Evolutionary conservation across 2,888 invertebrate species (phyloP).

Genomic region (Athalia circularis): DNA sequence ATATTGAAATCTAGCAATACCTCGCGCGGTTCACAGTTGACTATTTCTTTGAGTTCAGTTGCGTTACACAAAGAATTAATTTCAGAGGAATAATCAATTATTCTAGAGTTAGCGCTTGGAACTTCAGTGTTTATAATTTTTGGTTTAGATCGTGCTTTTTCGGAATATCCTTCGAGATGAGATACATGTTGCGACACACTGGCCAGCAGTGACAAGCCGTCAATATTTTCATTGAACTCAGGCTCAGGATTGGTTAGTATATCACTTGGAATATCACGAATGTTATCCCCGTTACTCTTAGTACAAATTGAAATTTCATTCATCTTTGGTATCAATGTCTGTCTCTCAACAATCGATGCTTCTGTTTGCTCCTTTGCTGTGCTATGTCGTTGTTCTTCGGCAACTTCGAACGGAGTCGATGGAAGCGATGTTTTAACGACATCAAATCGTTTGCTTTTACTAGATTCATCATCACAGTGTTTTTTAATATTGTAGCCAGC

Average conservation of each 20-base stretch:
- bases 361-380: conserved; percentile 46
- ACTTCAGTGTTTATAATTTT: conserved; percentile 12
- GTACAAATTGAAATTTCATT: conserved; percentile 27
- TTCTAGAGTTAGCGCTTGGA: not conserved
- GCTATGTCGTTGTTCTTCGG: not conserved
- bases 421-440: not conserved
- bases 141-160: conserved; percentile 21
- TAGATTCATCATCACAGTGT: conserved; percentile 24
- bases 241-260: conserved; percentile 50
- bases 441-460: not conserved
- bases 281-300: conserved; percentile 14
- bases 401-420: not conserved
- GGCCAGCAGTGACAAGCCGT: conserved; percentile 68
- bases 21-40: not conserved
- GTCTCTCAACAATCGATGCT: conserved; percentile 48
- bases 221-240: conserved; percentile 66
- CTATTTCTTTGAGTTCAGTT: not conserved
- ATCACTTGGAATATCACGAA: conserved; percentile 1
- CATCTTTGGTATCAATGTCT: conserved; percentile 27
- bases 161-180: conserved; percentile 56
- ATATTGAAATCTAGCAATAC: conserved; percentile 9
- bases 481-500: not conserved
- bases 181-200: conserved; percentile 66
- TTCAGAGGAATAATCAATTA: not conserved
- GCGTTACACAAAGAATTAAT: not conserved